Base-by-base conservation (phyloP, 2,797 vertebrate genomes). In the Pelodytes ibericus region DNA sequence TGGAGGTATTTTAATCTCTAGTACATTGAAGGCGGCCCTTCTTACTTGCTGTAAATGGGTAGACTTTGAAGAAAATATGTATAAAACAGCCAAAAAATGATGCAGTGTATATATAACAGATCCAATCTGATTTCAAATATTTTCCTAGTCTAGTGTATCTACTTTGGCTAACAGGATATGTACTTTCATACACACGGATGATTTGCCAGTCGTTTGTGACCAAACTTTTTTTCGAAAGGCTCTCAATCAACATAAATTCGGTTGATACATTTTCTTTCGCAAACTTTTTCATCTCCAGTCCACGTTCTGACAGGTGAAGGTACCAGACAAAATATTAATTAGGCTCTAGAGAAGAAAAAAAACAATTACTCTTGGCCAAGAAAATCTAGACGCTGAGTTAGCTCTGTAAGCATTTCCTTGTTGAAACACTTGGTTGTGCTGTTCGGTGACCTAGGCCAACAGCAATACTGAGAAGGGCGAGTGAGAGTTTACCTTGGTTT, bases 401-500 rank as follows among this genome's bases (percentile, higher is more conserved):
- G 63, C 62, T 56, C 41, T 73, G 64, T 73, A 73, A 79, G 76
- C 76, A 69, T 72, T 79, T 79, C 70, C 70, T 41, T 79, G 62
- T 62, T 73, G 69, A 79, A 79, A 79, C 71, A 79, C 64, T 51
- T 73, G 76, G 76, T 47, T 73, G 70, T 72, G 76, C 31, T 73
- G 36, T 57, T 62, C 16, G 7, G 56, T 53, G 53, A 11, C 16
- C 7, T 7, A 30, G 25, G 71, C 76, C 70, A 79, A 72, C 63
- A 79, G 63, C 30, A 65, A 72, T 56, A 61, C 7, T 44, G n/a
- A 25, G 30, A 24, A 61, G 57, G 36, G 56, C 29, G 61, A 62
- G 63, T 13, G 26, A 39, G 53, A 31, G 39, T 68, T 41, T 67
- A 44, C 44, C 60, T 30, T 72, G 63, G 63, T 68, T 78, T 72